Evolutionary conservation across 1,140 invertebrate genomes (phyloP), one percentile per base, ranked within the genome.

Genomic region (Paralvinella palmiformis): DNA sequence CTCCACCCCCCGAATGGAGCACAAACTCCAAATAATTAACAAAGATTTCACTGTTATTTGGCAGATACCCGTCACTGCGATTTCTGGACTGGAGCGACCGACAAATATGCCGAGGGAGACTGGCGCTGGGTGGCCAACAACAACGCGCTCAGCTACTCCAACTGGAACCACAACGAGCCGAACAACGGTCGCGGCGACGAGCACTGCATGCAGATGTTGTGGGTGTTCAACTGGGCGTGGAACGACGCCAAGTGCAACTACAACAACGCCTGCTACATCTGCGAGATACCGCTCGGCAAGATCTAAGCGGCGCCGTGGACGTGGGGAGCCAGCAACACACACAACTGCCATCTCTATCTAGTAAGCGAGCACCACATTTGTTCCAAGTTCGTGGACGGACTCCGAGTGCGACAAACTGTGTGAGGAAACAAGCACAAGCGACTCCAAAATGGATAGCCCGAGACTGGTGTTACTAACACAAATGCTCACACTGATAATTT

Each of bases 161-260:
- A 56, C 61, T 63, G 61, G 61, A 63, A 63, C 31, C 29, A 22
- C 35, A 32, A 63, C 22, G 61, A 63, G 27, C 61, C 61, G 20
- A 63, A 63, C 61, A 63, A 63, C 33, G 50, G 61, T n/a, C 59
- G 48, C 20, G 61, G 61, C 48, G 27, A 55, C 48, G 61, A 63
- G 33, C 61, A 63, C 61, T 63, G 61, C 52, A 33, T 55, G 13
- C 61, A 63, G 17, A 53, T 63, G 61, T 50, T 63, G 10, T 63
- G 61, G 61, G 29, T 63, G 17, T 63, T 63, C 52, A 17, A 56
- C 15, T 63, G 61, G 61, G 13, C 20, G 52, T 63, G 61, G 61
- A 63, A 63, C 22, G 61, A 63, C 61, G 61, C 61, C 1, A n/a
- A 32, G 24, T 63, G 61, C 50, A 63, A 63, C 61, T 35, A 56